A percentile compares a stretch with the other conserved stretches of the same genome.
These are phyloP conservation scores for Tenthredo livida DNA, from an alignment of 2,888 invertebrate genomes.

Conservation along the genomic window DNA sequence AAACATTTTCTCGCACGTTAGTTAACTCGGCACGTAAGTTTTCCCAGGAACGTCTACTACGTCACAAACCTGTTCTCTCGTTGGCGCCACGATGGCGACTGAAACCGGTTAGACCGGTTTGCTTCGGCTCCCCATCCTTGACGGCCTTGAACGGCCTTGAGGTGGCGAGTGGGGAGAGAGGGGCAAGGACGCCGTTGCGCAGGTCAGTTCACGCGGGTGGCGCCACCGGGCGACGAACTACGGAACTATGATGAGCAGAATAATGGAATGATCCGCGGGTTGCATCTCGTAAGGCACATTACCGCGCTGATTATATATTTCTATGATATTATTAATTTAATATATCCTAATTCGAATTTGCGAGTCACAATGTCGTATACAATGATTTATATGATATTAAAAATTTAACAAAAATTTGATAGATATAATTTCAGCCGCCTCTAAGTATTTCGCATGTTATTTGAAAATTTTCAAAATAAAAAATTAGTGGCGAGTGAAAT, in stretches of 20 bases:
- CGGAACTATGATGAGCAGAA: neutral
- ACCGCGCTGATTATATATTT: neutral
- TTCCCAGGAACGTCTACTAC: too few species aligned
- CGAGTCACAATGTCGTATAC: neutral
- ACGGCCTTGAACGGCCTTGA: too few species aligned
- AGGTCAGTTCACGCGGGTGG: neutral
- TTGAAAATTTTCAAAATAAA: neutral
- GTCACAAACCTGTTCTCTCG: too few species aligned
- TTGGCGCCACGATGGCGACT: too few species aligned
- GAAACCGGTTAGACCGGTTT: too few species aligned
- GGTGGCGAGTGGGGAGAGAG: too few species aligned
- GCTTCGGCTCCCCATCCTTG: too few species aligned
- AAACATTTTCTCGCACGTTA: too few species aligned
- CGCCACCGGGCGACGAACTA: neutral
- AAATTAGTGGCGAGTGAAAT: neutral
- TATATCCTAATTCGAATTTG: neutral
- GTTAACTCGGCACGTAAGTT: too few species aligned
- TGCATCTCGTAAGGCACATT: neutral
- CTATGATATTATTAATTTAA: neutral
- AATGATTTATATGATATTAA: neutral
- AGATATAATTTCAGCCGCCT: neutral
- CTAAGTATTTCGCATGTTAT: neutral
- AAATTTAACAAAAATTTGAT: neutral
- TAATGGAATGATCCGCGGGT: neutral
- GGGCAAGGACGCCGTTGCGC: too few species aligned